A percentile compares a stretch with the other conserved stretches of the same genome.
Evolutionary conservation across 2,888 invertebrate species (phyloP).

Genomic region (Ecdyonurus torrentis): DNA sequence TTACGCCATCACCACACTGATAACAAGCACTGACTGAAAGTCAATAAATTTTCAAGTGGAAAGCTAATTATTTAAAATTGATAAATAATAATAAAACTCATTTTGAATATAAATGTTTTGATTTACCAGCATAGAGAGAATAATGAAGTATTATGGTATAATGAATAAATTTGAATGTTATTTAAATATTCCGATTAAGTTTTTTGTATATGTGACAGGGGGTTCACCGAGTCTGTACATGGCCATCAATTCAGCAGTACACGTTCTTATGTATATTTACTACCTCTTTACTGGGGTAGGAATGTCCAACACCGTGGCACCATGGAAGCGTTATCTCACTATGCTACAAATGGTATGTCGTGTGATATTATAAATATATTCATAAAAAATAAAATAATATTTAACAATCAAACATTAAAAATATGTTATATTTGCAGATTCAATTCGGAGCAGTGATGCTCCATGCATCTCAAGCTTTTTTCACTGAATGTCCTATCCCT

Average conservation of each 20-base stretch:
- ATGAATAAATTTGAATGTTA: too few relatives aligned
- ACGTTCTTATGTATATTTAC: slow-evolving; percentile 62
- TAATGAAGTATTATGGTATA: too few relatives aligned
- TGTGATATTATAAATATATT: too few relatives aligned
- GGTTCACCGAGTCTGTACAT: slow-evolving; percentile 46
- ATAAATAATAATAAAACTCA: too few relatives aligned
- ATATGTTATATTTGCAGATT: slow-evolving; percentile 28
- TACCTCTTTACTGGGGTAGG: slow-evolving; percentile 29
- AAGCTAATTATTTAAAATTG: too few relatives aligned
- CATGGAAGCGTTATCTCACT: slow-evolving; percentile 39
- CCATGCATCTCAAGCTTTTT: slow-evolving; percentile 35
- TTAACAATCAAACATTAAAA: neutral
- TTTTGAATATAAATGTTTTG: too few relatives aligned
- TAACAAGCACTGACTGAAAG: too few relatives aligned
- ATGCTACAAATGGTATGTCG: slow-evolving; percentile 47
- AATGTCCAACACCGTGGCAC: slow-evolving; percentile 22
- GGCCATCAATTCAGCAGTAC: slow-evolving; percentile 47
- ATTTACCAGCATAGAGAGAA: too few relatives aligned
- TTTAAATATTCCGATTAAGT: too few relatives aligned
- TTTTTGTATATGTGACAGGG: slow-evolving; percentile 39
- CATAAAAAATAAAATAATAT: neutral
- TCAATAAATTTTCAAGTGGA: too few relatives aligned
- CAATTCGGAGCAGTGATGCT: slow-evolving; percentile 48
- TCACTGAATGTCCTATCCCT: slow-evolving; percentile 33
- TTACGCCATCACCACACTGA: too few relatives aligned